Evolutionary conservation across 1,140 invertebrate species (phyloP), one percentile per base, ranked within the genome.

Genomic region (Drepana arcuata): DNA sequence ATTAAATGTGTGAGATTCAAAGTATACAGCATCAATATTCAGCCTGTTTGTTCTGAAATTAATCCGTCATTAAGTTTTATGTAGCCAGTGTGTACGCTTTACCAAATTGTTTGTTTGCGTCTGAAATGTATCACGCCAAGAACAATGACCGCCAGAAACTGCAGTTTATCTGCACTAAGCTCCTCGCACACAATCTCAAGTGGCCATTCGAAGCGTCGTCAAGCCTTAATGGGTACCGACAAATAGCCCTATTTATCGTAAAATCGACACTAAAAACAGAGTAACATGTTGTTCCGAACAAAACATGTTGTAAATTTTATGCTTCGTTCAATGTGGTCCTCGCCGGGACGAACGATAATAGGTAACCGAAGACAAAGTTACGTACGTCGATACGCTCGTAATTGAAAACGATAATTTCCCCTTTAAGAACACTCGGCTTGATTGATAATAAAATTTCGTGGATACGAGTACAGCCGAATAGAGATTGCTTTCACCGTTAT

Each of bases 181-280:
- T 38, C 31, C 30, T 24, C 21, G 34, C 40, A 47, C 47, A 53
- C 54, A 59, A 56, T 59, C 63, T 59, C 53, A 57, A 70, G 57
- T 52, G 53, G 48, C 63, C 52, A 66, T 65, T 70, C 51, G 42
- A 46, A 57, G 48, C 51, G 59, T 63, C 56, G 56, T 63, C 48
- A 55, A 59, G 40, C 48, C 43, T 43, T 71, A 67, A 69, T 62
- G 54, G 52, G 33, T 25, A 40, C 48, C 39, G 44, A 60, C 53
- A 65, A 72, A 72, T 63, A 61, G 61, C 47, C 32, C 49, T 61
- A 70, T 72, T 67, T 68, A 70, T 73, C 57, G 64, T 68, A 58
- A 70, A 66, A 65, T 68, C 61, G 69, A 67, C 56, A 66, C 58
- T 73, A 51, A 68, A 71, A 68, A 62, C 48, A 47, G 39, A 55